Percentiles rank a stretch among this genome's conserved stretches.
phyloP scores from a whole-genome alignment of 1,140 invertebrate genomes.

The Aphaenogaster rudis region DNA sequence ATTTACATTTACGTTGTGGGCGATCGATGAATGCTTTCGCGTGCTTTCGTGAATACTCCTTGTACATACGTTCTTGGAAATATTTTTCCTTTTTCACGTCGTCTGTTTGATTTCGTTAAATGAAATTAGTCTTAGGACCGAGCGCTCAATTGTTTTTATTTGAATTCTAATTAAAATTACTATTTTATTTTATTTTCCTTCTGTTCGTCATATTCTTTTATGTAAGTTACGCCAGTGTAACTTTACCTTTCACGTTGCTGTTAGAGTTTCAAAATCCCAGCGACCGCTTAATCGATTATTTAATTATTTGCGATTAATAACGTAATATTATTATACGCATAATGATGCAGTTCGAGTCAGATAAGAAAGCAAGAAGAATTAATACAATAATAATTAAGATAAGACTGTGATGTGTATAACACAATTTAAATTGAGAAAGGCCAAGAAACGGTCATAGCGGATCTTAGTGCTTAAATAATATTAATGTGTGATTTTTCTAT shows the following conservation, averaged over 20 bases:
- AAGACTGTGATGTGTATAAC: too few relatives aligned
- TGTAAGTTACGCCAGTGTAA: background rate
- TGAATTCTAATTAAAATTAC: constrained; percentile 56
- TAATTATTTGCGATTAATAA: background rate
- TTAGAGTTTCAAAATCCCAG: background rate
- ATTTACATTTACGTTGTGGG: constrained; percentile 29
- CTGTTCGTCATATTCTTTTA: background rate
- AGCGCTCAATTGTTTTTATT: constrained; percentile 21
- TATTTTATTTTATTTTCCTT: background rate
- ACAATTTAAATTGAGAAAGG: too few relatives aligned
- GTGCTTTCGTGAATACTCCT: background rate
- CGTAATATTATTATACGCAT: background rate
- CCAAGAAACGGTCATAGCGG: too few relatives aligned
- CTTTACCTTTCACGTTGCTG: background rate
- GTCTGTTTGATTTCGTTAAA: background rate
- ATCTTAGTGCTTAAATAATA: too few relatives aligned
- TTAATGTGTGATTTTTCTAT: too few relatives aligned
- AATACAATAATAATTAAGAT: too few relatives aligned
- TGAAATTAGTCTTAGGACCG: constrained; percentile 7
- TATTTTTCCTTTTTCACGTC: background rate
- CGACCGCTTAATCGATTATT: background rate
- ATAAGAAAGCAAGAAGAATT: background rate
- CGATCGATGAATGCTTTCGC: constrained; percentile 24
- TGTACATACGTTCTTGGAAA: background rate
- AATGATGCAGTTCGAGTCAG: background rate